Conservation (phyloP, 1,140 invertebrate species). For the Drosophila lowei region DNA sequence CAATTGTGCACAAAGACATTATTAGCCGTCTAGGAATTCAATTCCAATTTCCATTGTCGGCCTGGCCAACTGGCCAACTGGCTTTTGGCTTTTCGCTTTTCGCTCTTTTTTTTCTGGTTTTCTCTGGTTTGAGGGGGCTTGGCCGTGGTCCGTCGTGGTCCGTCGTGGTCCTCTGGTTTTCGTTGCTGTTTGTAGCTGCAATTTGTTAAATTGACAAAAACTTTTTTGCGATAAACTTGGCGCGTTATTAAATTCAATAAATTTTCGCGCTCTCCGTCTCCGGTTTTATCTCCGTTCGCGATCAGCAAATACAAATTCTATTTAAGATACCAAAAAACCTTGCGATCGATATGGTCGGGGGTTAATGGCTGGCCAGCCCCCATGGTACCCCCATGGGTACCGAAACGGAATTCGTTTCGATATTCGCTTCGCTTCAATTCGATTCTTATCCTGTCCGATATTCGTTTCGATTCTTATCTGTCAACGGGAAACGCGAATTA, state of each 20-base stretch:
- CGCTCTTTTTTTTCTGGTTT: too few relatives aligned
- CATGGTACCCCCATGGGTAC: background rate
- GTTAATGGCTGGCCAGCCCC: constrained; percentile 43
- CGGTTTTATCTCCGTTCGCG: constrained; percentile 34
- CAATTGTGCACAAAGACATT: constrained; percentile 81
- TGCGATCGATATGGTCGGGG: constrained; percentile 44
- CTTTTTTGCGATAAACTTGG: constrained; percentile 75
- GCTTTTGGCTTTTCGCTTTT: constrained; percentile 28
- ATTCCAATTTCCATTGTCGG: constrained; percentile 75
- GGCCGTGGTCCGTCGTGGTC: constrained; percentile 21
- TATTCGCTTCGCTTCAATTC: too few relatives aligned
- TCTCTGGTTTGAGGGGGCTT: constrained; percentile 28
- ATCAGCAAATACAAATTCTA: constrained; percentile 81
- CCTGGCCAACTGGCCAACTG: constrained; percentile 40
- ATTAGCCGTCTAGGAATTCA: constrained; percentile 79
- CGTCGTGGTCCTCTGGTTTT: constrained; percentile 16
- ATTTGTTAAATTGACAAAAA: constrained; percentile 82
- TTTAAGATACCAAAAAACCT: constrained; percentile 60
- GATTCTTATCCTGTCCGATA: background rate
- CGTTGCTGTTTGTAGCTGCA: constrained; percentile 42
- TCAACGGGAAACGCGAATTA: constrained; percentile 46
- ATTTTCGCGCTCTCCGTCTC: constrained; percentile 40
- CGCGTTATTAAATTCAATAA: constrained; percentile 82
- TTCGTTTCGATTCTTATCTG: constrained; percentile 49
- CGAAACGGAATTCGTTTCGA: too few relatives aligned